Conservation (phyloP, 2,113 vertebrate species). For the Tautogolabrus adspersus region DNA sequence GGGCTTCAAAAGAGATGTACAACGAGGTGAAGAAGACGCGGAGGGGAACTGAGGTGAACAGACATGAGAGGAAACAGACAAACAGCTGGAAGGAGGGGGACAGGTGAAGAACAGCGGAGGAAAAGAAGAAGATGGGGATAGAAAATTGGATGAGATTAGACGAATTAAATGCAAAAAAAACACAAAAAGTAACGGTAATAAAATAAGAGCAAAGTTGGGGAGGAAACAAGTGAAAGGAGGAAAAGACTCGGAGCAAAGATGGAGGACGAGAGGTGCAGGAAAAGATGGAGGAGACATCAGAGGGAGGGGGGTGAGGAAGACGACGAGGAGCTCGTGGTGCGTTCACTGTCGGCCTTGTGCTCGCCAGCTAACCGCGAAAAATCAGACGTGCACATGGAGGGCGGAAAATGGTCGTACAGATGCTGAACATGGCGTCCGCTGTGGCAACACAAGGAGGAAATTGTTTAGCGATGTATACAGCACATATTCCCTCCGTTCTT, state of each 20-base stretch:
- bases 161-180: no score
- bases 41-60: no score
- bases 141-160: no score
- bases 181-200: no score
- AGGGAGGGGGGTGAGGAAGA: background rate
- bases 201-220: no score
- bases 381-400: background rate
- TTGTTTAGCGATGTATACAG: background rate
- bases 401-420: background rate
- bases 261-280: background rate
- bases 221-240: background rate
- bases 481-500: background rate
- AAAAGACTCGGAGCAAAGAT: background rate
- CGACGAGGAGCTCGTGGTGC: background rate
- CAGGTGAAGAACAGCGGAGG: no score
- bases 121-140: no score
- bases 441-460: slow-evolving; percentile 2
- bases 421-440: background rate
- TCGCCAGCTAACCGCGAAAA: background rate
- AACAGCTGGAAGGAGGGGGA: no score
- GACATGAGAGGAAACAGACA: no score
- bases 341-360: background rate
- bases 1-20: no score
- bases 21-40: no score
- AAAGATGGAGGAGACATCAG: background rate